phyloP scores from a whole-genome alignment of 2,113 vertebrate genomes.

The Sapajus apella region DNA sequence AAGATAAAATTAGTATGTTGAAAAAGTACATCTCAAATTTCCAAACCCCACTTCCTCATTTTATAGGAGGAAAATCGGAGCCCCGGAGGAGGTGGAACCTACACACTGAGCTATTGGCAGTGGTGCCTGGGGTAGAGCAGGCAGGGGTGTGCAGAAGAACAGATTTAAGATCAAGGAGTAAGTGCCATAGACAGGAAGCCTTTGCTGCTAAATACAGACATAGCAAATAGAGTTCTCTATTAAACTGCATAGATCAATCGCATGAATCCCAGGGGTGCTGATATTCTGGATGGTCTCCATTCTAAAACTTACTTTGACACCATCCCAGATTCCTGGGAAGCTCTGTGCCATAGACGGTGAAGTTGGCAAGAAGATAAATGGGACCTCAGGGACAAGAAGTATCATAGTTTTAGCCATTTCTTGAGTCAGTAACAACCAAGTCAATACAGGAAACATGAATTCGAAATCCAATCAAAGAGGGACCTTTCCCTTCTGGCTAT shows the following conservation, averaged over 20 bases:
- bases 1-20: not conserved
- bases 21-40: not conserved
- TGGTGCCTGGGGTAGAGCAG: not conserved
- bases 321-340: not conserved
- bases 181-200: not conserved
- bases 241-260: no score
- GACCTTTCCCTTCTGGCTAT: not conserved
- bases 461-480: not conserved
- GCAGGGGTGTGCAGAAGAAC: not conserved
- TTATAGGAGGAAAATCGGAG: no score
- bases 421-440: not conserved
- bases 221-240: not conserved
- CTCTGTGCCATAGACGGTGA: not conserved
- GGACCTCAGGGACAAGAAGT: not conserved
- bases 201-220: not conserved
- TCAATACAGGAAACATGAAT: not conserved
- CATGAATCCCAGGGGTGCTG: not conserved
- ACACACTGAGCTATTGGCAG: not conserved
- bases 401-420: not conserved
- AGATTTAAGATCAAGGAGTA: not conserved
- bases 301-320: not conserved
- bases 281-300: not conserved
- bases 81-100: not conserved
- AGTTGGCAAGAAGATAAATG: not conserved
- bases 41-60: not conserved